Percentiles rank a stretch among this genome's conserved stretches.
Evolutionary conservation across 2,797 vertebrate species (phyloP).

Genomic region (Mus caroli): DNA sequence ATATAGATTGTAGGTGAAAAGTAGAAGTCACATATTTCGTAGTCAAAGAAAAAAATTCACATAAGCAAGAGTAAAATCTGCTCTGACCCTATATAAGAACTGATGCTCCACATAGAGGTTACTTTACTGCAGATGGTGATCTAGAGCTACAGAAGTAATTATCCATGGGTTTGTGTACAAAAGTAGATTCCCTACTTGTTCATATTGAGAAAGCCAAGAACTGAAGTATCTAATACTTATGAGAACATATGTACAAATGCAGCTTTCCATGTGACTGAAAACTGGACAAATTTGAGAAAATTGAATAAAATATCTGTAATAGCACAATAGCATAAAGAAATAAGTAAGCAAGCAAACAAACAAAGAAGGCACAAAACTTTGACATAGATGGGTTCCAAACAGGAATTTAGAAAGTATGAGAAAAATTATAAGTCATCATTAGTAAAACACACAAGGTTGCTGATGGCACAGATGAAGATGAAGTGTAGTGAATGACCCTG

Average conservation of each 20-base stretch:
- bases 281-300: neutral
- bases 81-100: neutral
- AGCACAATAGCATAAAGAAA: neutral
- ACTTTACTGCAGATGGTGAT: neutral
- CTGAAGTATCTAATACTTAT: neutral
- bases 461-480: neutral
- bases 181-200: accelerated
- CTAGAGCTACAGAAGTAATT: neutral
- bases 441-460: neutral
- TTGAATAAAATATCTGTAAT: neutral
- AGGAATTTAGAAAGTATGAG: neutral
- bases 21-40: neutral
- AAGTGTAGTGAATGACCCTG: neutral
- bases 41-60: neutral
- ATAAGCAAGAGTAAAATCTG: neutral
- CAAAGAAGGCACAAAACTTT: neutral
- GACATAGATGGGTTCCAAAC: neutral
- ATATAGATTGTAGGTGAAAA: neutral
- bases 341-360: neutral
- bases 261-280: neutral
- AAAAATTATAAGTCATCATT: neutral
- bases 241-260: neutral
- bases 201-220: neutral
- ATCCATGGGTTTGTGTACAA: neutral
- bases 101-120: accelerated